Evolutionary conservation across 2,888 invertebrate species (phyloP), one percentile per base, ranked within the genome.

Genomic region (Caenorhabditis wallacei): DNA sequence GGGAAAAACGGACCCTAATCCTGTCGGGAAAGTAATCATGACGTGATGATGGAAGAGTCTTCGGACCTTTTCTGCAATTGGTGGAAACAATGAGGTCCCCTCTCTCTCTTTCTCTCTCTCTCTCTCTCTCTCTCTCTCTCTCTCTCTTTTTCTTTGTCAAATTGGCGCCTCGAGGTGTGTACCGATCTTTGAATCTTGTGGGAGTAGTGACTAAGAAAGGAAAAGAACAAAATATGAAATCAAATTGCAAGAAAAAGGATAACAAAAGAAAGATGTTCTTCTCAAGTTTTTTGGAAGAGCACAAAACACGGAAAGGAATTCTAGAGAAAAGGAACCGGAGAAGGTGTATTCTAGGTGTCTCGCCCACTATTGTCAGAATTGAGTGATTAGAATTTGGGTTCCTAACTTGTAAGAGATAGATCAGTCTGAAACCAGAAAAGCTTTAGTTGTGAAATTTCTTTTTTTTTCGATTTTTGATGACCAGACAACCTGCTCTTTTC

Each of bases 21-120:
- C 71, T 53, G 64, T 61, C 56, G 63, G 53, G 79, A 79, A 79
- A 71, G 71, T 79, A 79, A 79, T 71, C 79, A 79, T 79, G 79
- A 79, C 79, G 71, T 79, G 71, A 79, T 64, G 71, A 64, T 37
- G 53, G 40, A 61, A 46, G 72, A 64, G 11, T 35, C 63, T 57
- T 51, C 20, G 16, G 18, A 3, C 30, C 30, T 59, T 40, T 13
- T 40, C 51, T 72, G 43, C 63, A 72, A 72, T 66, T 57, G 40
- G 46, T 48, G 46, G 68, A 75, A 59, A 75, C 66, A 68, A 75
- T 66, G 68, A 68, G 68, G 51, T 18, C 51, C 37, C 26, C 71
- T 22, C 43, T 24, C 56, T 35, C 40, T 40, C 40, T 13, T 11
- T 22, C 43, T 24, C 56, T 35, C 40, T 40, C 40, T 13, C 30